phyloP scores from a whole-genome alignment of 1,140 invertebrate genomes.

The Lepidostoma basale region DNA sequence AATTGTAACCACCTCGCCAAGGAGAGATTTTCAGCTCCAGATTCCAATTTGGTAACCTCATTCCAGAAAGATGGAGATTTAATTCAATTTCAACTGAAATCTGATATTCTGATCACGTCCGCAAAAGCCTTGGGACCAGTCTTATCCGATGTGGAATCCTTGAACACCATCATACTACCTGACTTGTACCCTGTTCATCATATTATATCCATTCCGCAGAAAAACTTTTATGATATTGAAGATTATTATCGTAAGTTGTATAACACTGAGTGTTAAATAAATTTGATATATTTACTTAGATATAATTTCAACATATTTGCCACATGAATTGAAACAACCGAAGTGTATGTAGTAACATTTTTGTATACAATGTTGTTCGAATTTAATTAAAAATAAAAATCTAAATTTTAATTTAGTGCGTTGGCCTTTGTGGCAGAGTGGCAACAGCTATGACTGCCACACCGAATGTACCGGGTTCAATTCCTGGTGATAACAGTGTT shows the following conservation, averaged over 20 bases:
- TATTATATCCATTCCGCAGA: slow-evolving; percentile 68
- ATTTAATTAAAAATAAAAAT: no score
- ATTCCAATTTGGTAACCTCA: slow-evolving; percentile 61
- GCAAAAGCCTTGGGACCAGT: slow-evolving; percentile 65
- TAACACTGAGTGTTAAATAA: not conserved
- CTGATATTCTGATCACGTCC: slow-evolving; percentile 70
- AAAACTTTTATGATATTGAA: slow-evolving; percentile 68
- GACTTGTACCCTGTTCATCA: slow-evolving; percentile 73
- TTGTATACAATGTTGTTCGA: no score
- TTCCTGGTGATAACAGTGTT: no score
- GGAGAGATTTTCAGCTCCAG: slow-evolving; percentile 63
- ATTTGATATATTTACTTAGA: not conserved
- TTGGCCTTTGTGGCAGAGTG: no score
- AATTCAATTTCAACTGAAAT: slow-evolving; percentile 67
- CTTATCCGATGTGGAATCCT: slow-evolving; percentile 51
- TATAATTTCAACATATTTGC: no score
- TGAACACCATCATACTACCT: slow-evolving; percentile 64
- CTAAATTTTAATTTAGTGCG: no score
- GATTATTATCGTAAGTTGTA: slow-evolving; percentile 75
- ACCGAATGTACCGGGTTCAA: no score
- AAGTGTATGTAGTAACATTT: no score
- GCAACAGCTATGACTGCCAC: no score
- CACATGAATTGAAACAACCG: no score
- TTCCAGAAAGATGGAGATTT: slow-evolving; percentile 68
- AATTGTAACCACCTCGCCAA: slow-evolving; percentile 62